A percentile compares a stretch with the other conserved stretches of the same genome.
Evolutionary conservation across 2,113 vertebrate genomes (phyloP).

Genomic region (Heloderma charlesbogerti): DNA sequence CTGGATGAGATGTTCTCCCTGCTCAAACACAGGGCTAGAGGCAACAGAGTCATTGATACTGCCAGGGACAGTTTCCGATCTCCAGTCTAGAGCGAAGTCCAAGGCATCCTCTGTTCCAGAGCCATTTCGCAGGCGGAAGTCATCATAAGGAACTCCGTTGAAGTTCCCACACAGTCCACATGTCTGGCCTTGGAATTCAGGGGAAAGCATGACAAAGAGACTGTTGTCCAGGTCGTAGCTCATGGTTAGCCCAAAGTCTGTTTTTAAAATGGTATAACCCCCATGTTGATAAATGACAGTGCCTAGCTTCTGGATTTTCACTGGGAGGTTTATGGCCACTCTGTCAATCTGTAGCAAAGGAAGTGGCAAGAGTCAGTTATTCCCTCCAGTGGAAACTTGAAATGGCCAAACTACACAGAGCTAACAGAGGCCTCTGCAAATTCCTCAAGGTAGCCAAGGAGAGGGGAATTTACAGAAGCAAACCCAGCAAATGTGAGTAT

Average conservation of each 20-base stretch:
- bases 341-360: slow-evolving; percentile 62
- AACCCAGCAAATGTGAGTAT: neutral
- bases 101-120: neutral
- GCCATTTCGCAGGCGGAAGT: slow-evolving; percentile 65
- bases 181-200: slow-evolving; percentile 46
- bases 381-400: neutral
- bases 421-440: neutral
- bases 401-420: neutral
- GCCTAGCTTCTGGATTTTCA: slow-evolving; percentile 43
- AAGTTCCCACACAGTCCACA: slow-evolving; percentile 80
- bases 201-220: slow-evolving; percentile 62
- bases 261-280: slow-evolving; percentile 31
- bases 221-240: slow-evolving; percentile 55
- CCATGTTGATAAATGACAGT: slow-evolving; percentile 61
- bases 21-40: slow-evolving; percentile 42
- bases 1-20: slow-evolving; percentile 31
- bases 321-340: slow-evolving; percentile 54
- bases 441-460: neutral
- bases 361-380: neutral
- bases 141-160: slow-evolving; percentile 70
- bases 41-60: slow-evolving; percentile 42
- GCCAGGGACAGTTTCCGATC: neutral
- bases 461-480: neutral
- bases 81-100: slow-evolving; percentile 64
- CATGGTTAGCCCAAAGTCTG: slow-evolving; percentile 69